Evolutionary conservation across 2,888 invertebrate species (phyloP).

Genomic region (Cartodere bifasciata): DNA sequence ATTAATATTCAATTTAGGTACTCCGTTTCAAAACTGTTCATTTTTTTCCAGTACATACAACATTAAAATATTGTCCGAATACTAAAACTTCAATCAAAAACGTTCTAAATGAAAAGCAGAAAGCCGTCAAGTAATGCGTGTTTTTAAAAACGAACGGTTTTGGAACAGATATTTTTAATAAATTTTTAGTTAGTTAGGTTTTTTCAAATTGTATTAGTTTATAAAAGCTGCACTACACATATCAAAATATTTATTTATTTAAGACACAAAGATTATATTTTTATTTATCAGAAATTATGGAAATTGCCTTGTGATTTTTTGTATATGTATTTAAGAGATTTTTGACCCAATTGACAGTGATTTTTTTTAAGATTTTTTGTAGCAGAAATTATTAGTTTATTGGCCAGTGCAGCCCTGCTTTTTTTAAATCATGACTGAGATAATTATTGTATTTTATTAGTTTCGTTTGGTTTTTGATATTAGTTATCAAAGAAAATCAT

Average conservation of each 20-base stretch:
- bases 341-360: background rate
- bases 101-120: too few relatives aligned
- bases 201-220: constrained; percentile 15
- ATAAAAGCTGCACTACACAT: constrained; percentile 17
- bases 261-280: constrained; percentile 13
- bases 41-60: constrained; percentile 2
- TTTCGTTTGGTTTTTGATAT: constrained; percentile 1
- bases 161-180: constrained; percentile 2
- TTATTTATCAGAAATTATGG: constrained; percentile 6
- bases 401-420: background rate
- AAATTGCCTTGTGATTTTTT: background rate
- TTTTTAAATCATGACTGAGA: background rate
- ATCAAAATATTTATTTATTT: constrained; percentile 20
- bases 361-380: background rate
- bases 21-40: constrained; percentile 11
- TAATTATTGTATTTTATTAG: too few relatives aligned
- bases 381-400: background rate
- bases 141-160: background rate
- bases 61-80: background rate
- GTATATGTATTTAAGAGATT: background rate
- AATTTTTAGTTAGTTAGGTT: constrained; percentile 16
- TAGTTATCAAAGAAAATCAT: background rate
- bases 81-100: background rate
- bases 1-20: constrained; percentile 10
- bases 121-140: too few relatives aligned